These are phyloP conservation scores for Microtus pennsylvanicus DNA, from an alignment of 2,113 vertebrate genomes.

Conservation along the genomic window DNA sequence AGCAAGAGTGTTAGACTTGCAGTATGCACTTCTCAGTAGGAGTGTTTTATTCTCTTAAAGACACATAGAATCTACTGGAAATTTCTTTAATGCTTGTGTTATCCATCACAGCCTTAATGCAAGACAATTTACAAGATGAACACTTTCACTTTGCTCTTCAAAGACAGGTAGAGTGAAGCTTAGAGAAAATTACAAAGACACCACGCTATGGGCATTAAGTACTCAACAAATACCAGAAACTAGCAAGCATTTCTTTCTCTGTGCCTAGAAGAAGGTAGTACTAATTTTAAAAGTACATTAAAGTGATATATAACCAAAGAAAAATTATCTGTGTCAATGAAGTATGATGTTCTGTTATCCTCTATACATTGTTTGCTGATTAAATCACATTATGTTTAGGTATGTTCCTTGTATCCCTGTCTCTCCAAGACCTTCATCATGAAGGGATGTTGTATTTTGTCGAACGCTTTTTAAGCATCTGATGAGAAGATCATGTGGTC, in stretches of 20 bases:
- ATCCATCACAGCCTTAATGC: conserved; percentile 13
- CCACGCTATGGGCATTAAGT: not conserved
- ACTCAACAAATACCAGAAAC: conserved; percentile 9
- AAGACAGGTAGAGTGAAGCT: not conserved
- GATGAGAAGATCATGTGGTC: too few relatives aligned
- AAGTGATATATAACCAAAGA: not conserved
- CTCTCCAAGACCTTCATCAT: too few relatives aligned
- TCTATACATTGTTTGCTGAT: not conserved
- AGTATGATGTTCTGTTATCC: not conserved
- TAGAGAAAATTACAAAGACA: conserved; percentile 1
- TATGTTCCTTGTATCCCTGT: too few relatives aligned
- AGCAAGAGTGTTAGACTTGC: not conserved
- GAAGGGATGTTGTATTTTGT: too few relatives aligned
- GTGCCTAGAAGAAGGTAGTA: not conserved
- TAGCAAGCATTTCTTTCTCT: conserved; percentile 1
- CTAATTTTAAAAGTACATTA: not conserved
- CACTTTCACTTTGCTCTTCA: conserved; percentile 3
- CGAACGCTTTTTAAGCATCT: too few relatives aligned
- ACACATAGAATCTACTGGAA: not conserved
- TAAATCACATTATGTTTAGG: not conserved
- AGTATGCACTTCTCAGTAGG: not conserved
- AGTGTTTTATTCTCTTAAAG: not conserved
- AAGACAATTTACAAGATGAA: conserved; percentile 26
- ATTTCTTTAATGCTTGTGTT: too few relatives aligned
- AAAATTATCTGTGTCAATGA: not conserved